phyloP scores from a whole-genome alignment of 2,113 vertebrate species.

The Nesoenas mayeri region DNA sequence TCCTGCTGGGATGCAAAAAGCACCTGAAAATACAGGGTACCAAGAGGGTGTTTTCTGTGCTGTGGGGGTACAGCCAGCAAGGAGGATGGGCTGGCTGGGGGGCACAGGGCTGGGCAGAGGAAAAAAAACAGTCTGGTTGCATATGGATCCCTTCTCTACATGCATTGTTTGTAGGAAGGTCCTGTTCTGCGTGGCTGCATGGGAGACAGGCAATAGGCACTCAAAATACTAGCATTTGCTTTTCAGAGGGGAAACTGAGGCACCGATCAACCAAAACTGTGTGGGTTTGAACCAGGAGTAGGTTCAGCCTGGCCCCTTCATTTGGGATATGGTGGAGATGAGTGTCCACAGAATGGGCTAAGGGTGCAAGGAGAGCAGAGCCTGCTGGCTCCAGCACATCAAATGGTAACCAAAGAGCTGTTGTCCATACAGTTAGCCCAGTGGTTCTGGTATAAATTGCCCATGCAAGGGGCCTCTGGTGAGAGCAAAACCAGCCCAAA shows the following conservation, averaged over 20 bases:
- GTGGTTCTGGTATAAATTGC: background rate
- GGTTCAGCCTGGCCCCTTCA: too few relatives aligned
- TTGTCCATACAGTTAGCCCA: fast-evolving
- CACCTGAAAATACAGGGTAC: background rate
- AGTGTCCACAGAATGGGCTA: background rate
- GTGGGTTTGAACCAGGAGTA: background rate
- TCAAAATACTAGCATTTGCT: too few relatives aligned
- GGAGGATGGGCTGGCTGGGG: background rate
- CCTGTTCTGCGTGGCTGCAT: background rate
- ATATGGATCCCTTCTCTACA: fast-evolving
- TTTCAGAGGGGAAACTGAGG: background rate
- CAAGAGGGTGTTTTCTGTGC: background rate
- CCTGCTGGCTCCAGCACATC: background rate
- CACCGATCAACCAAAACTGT: too few relatives aligned
- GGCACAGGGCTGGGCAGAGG: background rate
- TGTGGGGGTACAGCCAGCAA: background rate
- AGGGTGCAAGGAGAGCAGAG: background rate
- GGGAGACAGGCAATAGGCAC: background rate
- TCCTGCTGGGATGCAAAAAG: background rate
- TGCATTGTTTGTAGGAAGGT: background rate
- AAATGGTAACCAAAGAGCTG: background rate
- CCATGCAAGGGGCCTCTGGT: background rate
- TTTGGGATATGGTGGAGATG: background rate
- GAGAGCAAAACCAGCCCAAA: background rate
- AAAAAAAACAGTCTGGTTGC: background rate